Conservation (phyloP, 2,113 vertebrate genomes). For the Phainopepla nitens region DNA sequence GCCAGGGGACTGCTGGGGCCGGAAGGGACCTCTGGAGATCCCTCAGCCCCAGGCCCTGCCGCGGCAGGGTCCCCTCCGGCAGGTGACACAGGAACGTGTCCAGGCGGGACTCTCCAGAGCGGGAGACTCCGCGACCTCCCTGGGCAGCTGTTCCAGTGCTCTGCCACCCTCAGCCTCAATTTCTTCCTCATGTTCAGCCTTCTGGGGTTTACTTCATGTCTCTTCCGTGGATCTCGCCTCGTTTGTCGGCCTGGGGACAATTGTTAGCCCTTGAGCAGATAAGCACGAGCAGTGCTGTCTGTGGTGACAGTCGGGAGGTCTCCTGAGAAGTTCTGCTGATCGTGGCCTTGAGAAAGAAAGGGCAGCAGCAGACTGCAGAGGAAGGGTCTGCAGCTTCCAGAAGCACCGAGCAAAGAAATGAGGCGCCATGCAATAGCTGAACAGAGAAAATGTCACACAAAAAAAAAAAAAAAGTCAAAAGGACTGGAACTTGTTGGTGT, state of each 20-base stretch:
- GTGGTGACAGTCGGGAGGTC: rapidly evolving
- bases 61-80: not conserved
- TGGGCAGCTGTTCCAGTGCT: not conserved
- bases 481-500: not conserved
- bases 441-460: not conserved
- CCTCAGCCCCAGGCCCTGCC: not conserved
- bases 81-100: not conserved
- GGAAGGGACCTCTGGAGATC: not conserved
- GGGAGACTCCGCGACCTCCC: not conserved
- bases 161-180: not conserved
- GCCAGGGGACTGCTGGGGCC: not conserved
- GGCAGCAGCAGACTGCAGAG: rapidly evolving
- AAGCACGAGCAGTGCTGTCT: rapidly evolving
- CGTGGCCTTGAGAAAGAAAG: rapidly evolving
- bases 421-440: rapidly evolving
- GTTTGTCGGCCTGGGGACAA: no score
- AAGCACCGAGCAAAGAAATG: not conserved
- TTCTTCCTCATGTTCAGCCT: not conserved
- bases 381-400: not conserved
- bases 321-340: not conserved
- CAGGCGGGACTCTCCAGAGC: not conserved
- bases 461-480: rapidly evolving
- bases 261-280: not conserved
- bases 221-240: rapidly evolving
- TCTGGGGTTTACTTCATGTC: not conserved